A percentile compares a stretch with the other conserved stretches of the same genome.
Conservation (phyloP, 2,888 invertebrate species). For the Cantharis rufa region DNA sequence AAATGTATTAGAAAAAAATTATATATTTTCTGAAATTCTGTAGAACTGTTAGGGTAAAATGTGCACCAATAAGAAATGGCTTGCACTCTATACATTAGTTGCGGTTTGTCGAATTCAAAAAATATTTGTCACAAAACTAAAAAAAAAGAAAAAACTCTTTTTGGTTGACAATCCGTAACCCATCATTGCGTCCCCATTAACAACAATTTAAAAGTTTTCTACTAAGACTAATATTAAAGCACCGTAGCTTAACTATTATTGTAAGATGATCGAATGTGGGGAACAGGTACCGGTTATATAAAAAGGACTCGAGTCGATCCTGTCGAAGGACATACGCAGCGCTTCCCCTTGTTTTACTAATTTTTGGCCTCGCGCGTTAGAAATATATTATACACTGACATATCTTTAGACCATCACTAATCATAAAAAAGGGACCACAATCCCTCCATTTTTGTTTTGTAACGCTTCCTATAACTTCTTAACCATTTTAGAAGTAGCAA, state of each 20-base stretch:
- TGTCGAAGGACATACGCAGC: background rate
- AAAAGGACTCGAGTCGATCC: background rate
- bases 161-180: background rate
- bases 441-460: background rate
- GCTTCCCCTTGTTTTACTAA: background rate
- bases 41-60: background rate
- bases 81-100: background rate
- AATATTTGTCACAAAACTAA: background rate
- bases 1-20: background rate
- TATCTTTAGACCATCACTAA: conserved; percentile 2
- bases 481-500: background rate
- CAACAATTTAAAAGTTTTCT: conserved; percentile 1
- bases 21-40: conserved; percentile 7
- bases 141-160: background rate
- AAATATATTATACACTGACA: background rate
- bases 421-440: background rate
- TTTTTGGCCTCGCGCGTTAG: background rate
- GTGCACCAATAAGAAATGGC: background rate
- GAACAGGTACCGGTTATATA: background rate
- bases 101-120: background rate
- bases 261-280: background rate
- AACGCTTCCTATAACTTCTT: background rate
- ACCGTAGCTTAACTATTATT: background rate
- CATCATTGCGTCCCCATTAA: background rate
- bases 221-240: background rate